phyloP scores from a whole-genome alignment of 1,140 invertebrate species.

The Lasioglossum albipes region DNA sequence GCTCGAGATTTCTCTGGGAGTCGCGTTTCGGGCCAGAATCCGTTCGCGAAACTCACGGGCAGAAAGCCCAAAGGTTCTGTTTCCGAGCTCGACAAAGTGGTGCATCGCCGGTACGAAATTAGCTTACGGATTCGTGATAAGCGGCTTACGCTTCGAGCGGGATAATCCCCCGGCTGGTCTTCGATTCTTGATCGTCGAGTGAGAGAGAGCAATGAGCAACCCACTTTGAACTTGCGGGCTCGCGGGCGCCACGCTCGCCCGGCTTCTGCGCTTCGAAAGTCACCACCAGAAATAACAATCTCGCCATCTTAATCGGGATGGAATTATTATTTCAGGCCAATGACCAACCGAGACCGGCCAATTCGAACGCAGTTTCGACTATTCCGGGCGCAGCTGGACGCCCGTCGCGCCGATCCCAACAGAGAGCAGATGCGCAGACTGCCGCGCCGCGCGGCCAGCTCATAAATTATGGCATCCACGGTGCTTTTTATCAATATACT shows the following conservation, averaged over 20 bases:
- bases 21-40: conserved; percentile 32
- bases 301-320: conserved; percentile 57
- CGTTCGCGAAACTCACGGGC: conserved; percentile 30
- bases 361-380: conserved; percentile 41
- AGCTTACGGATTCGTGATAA: conserved; percentile 69
- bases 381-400: conserved; percentile 47
- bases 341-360: conserved; percentile 14
- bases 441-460: not conserved
- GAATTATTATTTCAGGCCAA: conserved; percentile 68
- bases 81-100: conserved; percentile 54
- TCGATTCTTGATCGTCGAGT: conserved; percentile 56
- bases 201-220: not conserved
- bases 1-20: too few species aligned
- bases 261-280: conserved; percentile 16
- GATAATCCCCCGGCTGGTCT: conserved; percentile 61
- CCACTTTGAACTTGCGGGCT: conserved; percentile 44
- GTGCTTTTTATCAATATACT: conserved; percentile 49
- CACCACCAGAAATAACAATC: conserved; percentile 50
- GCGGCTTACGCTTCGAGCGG: conserved; percentile 64
- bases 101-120: conserved; percentile 61
- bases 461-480: conserved; percentile 62
- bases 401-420: conserved; percentile 8
- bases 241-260: not conserved
- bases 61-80: conserved; percentile 36
- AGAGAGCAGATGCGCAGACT: conserved; percentile 43